Conservation (phyloP, 2,113 vertebrate species). For the Osmerus eperlanus region DNA sequence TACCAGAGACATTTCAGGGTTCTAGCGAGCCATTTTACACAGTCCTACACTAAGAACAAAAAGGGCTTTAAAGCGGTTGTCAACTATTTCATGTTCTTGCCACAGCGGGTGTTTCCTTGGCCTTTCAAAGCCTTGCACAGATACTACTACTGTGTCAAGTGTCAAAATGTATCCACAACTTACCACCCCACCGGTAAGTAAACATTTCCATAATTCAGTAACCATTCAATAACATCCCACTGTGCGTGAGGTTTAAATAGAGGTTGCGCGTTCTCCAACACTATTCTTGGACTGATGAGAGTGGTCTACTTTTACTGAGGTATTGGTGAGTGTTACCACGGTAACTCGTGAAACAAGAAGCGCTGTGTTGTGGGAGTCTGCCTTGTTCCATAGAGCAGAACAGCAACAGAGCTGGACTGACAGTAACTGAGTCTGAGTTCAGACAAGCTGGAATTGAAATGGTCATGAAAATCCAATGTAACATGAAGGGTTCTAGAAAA, state of each 20-base stretch:
- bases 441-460: no score
- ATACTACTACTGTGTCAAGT: background rate
- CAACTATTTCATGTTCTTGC: no score
- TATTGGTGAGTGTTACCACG: slow-evolving; percentile 26
- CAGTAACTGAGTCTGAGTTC: no score
- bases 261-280: background rate
- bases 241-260: background rate
- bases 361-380: slow-evolving; percentile 26
- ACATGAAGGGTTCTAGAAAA: background rate
- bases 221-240: background rate
- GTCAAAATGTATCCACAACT: background rate
- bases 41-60: background rate
- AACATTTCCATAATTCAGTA: background rate
- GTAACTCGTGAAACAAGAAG: slow-evolving; percentile 45
- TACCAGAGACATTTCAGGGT: no score
- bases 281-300: background rate
- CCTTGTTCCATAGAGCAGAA: slow-evolving; percentile 31
- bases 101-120: no score
- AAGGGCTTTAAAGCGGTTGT: no score
- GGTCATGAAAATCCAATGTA: no score
- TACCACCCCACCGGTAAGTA: background rate
- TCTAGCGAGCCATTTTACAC: background rate
- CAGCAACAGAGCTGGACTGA: background rate
- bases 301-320: background rate
- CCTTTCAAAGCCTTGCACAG: background rate